Evolutionary conservation across 1,140 invertebrate species (phyloP).

Genomic region (Macrobrachium nipponense): DNA sequence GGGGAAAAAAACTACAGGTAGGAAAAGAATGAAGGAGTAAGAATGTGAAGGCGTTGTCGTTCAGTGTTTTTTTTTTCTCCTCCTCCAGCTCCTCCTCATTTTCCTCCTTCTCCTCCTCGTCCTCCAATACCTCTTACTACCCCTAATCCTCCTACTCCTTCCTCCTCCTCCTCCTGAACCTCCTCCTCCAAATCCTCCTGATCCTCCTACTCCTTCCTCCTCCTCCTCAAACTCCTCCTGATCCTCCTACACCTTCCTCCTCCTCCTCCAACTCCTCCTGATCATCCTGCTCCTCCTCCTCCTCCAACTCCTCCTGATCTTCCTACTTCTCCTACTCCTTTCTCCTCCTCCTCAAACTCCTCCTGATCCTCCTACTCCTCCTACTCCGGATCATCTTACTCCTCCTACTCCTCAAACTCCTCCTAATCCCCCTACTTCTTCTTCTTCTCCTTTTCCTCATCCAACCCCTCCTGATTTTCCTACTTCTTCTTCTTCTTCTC

Average conservation of each 20-base stretch:
- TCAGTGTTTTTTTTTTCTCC: neutral
- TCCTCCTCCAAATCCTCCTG: neutral
- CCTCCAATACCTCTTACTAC: neutral
- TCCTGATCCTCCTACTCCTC: no score
- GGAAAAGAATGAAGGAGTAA: no score
- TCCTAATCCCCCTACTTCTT: neutral
- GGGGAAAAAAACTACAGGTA: no score
- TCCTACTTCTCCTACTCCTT: neutral
- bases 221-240: neutral
- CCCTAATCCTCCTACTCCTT: no score
- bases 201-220: neutral
- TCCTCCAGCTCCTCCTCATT: neutral
- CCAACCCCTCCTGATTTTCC: neutral
- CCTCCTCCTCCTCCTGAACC: no score
- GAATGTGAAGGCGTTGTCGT: no score
- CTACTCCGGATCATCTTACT: neutral
- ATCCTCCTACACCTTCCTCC: no score
- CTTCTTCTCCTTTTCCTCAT: neutral
- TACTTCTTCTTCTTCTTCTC: neutral
- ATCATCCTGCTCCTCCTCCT: neutral
- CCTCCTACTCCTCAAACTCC: no score
- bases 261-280: no score
- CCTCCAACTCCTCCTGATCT: neutral
- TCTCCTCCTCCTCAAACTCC: neutral
- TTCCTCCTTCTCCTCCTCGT: neutral